Conservation (phyloP, 2,113 vertebrate genomes). For the Cinclus mexicanus region DNA sequence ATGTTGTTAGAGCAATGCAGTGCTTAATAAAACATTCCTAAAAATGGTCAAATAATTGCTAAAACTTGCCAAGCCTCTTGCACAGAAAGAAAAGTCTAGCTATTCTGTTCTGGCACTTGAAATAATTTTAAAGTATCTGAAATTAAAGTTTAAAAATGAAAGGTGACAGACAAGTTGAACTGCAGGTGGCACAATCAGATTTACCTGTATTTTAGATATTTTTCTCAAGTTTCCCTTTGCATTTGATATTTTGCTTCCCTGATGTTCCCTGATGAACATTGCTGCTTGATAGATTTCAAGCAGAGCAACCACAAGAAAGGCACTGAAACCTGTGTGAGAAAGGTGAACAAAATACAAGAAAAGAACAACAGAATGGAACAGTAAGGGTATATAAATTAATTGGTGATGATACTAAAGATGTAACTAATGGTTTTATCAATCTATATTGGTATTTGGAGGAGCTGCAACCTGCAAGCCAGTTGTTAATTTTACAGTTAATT, state of each 20-base stretch:
- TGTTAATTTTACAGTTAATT: background rate
- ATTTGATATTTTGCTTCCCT: background rate
- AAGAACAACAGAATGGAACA: background rate
- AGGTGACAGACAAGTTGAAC: background rate
- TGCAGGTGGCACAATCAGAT: background rate
- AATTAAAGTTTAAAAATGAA: background rate
- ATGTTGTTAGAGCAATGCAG: background rate
- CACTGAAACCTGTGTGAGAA: background rate
- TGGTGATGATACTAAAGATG: background rate
- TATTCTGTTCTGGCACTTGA: background rate
- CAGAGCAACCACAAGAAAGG: background rate
- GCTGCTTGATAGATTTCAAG: background rate
- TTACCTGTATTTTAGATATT: background rate
- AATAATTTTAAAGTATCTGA: background rate
- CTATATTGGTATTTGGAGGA: background rate
- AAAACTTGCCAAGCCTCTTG: background rate
- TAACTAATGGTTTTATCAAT: background rate
- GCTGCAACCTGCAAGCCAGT: background rate
- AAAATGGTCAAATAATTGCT: background rate
- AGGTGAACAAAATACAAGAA: background rate
- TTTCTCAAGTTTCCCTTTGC: background rate
- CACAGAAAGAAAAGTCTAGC: background rate
- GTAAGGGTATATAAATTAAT: background rate
- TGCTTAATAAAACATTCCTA: background rate
- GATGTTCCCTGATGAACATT: background rate